A percentile compares a stretch with the other conserved stretches of the same genome.
phyloP scores from a whole-genome alignment of 2,113 vertebrate genomes.

The Hippocampus barbouri region DNA sequence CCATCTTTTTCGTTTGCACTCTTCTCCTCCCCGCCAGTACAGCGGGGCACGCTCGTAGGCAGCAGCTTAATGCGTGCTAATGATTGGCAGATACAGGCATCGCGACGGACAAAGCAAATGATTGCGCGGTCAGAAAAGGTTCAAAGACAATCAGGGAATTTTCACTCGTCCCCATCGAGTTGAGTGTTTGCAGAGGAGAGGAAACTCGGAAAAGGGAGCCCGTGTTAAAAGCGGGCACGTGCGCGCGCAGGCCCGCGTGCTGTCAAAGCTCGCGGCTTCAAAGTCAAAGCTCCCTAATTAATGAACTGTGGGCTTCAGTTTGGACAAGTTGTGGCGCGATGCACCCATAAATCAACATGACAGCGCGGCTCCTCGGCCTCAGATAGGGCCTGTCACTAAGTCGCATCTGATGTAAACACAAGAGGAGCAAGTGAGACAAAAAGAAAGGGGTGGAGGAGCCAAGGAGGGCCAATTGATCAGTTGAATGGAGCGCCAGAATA shows the following conservation, averaged over 20 bases:
- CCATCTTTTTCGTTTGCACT: conserved; percentile 28
- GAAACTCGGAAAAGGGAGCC: conserved; percentile 89
- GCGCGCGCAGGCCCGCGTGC: conserved; percentile 33
- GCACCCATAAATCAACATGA: conserved; percentile 99
- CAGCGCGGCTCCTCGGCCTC: conserved; percentile 91
- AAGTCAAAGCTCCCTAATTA: conserved; percentile 99
- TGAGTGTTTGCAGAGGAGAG: conserved; percentile 73
- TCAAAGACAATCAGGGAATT: conserved; percentile 95
- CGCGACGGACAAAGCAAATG: conserved; percentile 93
- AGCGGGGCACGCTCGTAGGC: conserved; percentile 84
- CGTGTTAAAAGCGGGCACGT: conserved; percentile 82
- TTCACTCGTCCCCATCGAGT: conserved; percentile 78
- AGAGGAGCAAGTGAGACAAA: conserved; percentile 41
- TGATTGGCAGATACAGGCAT: conserved; percentile 92
- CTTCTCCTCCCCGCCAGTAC: conserved; percentile 63
- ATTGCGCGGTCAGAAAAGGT: conserved; percentile 96
- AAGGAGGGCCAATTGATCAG: conserved; percentile 97
- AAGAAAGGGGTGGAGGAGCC: conserved; percentile 69
- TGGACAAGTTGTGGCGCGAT: conserved; percentile 99
- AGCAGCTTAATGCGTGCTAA: conserved; percentile 91
- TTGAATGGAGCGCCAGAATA: conserved; percentile 88
- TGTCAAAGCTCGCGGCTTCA: conserved; percentile 84
- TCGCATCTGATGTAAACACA: conserved; percentile 97
- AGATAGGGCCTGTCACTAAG: conserved; percentile 96
- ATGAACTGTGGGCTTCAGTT: conserved; percentile 99